Conservation (phyloP, 2,113 vertebrate genomes). For the Gymnarchus niloticus region DNA sequence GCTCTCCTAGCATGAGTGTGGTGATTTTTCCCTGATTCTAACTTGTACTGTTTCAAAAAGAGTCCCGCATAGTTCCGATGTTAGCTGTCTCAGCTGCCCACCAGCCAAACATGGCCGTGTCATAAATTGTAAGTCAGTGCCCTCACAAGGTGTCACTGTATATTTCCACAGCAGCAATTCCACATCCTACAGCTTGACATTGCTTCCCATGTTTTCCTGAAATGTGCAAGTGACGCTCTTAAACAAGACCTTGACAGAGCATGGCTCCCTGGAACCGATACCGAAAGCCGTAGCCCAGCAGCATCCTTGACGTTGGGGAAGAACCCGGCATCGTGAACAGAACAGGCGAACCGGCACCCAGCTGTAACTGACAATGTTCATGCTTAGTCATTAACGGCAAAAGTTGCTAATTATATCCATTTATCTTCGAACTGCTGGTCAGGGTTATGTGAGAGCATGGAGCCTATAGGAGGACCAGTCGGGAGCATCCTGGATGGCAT, state of each 20-base stretch:
- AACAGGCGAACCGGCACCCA: not conserved
- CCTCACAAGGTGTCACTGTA: not conserved
- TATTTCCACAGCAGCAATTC: not conserved
- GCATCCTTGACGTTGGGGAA: not conserved
- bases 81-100: not conserved
- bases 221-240: not conserved
- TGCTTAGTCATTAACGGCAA: slow-evolving; percentile 22
- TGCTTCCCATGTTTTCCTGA: not conserved
- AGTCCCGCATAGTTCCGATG: not conserved
- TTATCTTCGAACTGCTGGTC: too few species aligned
- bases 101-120: not conserved
- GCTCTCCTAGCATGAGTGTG: too few species aligned
- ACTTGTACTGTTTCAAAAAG: not conserved
- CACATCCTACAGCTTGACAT: not conserved
- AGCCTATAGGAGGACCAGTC: too few species aligned
- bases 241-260: not conserved
- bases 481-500: too few species aligned
- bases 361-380: slow-evolving; percentile 8
- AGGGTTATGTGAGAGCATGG: not conserved
- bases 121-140: not conserved
- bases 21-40: not conserved
- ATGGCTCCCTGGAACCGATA: not conserved
- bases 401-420: slow-evolving; percentile 27
- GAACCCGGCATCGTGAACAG: not conserved
- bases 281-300: too few species aligned